phyloP scores from a whole-genome alignment of 2,113 vertebrate genomes.

The Leiothrix lutea region DNA sequence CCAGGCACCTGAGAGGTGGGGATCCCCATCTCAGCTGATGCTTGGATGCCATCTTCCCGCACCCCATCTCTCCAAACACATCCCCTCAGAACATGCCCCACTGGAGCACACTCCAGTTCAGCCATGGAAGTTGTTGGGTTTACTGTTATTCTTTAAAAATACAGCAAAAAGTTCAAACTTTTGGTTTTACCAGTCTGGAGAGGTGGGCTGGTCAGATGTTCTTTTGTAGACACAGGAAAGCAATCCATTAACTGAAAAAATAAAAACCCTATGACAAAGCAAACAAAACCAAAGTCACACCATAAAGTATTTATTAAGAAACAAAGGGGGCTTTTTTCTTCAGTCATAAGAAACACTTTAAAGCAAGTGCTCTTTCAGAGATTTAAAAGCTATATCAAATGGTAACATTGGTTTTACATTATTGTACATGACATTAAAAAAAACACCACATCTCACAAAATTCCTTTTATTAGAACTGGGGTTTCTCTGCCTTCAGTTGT shows the following conservation, averaged over 20 bases:
- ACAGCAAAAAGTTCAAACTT: background rate
- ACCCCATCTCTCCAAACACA: background rate
- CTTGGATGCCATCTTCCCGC: too few relatives aligned
- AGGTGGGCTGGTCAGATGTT: background rate
- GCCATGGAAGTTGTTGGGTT: fast-evolving
- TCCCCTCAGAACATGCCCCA: background rate
- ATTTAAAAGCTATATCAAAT: conserved; percentile 59
- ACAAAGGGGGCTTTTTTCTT: conserved; percentile 58
- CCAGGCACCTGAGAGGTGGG: fast-evolving
- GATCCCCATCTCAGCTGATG: background rate
- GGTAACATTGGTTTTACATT: conserved; percentile 65
- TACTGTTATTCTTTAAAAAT: background rate
- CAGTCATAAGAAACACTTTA: conserved; percentile 68
- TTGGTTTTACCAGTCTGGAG: background rate
- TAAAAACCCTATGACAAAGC: background rate
- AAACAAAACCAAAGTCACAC: conserved; percentile 60
- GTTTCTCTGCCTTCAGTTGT: conserved; percentile 32
- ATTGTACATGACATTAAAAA: conserved; percentile 58
- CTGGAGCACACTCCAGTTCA: background rate
- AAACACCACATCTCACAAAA: conserved; percentile 50
- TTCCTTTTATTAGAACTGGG: conserved; percentile 52
- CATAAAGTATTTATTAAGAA: conserved; percentile 81
- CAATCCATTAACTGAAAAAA: background rate
- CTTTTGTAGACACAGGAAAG: background rate
- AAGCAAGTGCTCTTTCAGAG: conserved; percentile 54